These are phyloP conservation scores for Poeciliopsis presidionis DNA, from an alignment of 2,797 vertebrate genomes.

Conservation along the genomic window DNA sequence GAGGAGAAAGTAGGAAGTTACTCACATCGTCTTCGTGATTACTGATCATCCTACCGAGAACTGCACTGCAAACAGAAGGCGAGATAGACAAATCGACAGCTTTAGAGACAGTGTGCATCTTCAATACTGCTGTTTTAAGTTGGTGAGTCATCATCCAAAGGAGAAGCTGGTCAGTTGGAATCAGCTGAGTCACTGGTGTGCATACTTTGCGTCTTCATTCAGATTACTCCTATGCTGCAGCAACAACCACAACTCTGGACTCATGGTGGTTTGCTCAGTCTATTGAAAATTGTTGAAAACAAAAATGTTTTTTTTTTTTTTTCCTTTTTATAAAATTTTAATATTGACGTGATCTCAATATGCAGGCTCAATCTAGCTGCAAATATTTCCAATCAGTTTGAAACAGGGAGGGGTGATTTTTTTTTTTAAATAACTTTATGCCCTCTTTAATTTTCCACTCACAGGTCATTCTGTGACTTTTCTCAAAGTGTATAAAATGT, in stretches of 20 bases:
- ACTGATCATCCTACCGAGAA: conserved; percentile 86
- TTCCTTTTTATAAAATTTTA: neutral
- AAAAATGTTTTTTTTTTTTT: neutral
- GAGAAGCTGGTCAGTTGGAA: conserved; percentile 27
- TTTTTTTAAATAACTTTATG: neutral
- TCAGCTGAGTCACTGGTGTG: conserved; percentile 16
- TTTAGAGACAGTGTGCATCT: neutral
- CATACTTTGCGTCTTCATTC: conserved; percentile 1
- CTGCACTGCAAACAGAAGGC: conserved; percentile 62
- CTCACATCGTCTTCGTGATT: conserved; percentile 89
- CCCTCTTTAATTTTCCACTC: neutral
- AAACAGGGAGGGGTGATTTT: too few relatives aligned
- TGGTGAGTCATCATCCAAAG: conserved; percentile 36
- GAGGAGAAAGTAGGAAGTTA: neutral
- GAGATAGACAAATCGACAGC: conserved; percentile 1
- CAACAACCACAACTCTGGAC: too few relatives aligned
- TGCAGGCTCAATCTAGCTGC: neutral
- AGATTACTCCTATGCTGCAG: neutral
- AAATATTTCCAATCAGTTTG: neutral
- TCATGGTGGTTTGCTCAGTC: neutral
- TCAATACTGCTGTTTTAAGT: conserved; percentile 4
- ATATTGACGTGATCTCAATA: neutral
- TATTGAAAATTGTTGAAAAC: neutral
- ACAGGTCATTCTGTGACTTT: neutral
- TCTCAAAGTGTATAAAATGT: neutral